These are phyloP conservation scores for Euspilapteryx auroguttella DNA, from an alignment of 2,888 invertebrate genomes.

Conservation along the genomic window DNA sequence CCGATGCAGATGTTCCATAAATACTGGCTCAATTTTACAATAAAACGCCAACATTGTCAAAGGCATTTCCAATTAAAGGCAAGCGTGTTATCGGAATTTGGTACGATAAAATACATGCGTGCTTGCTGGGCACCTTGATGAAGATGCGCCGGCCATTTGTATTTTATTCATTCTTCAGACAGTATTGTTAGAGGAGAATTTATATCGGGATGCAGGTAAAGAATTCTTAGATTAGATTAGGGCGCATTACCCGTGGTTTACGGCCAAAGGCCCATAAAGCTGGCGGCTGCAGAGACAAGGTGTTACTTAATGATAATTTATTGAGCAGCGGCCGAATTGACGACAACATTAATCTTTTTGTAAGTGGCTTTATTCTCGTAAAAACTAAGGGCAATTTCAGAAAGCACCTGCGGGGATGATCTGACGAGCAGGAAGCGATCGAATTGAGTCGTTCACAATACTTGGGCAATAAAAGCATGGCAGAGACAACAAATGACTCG, in stretches of 20 bases:
- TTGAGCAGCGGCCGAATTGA: constrained; percentile 37
- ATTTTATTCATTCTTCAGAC: constrained; percentile 1
- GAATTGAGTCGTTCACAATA: constrained; percentile 50
- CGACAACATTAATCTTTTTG: constrained; percentile 45
- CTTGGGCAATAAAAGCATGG: constrained; percentile 35
- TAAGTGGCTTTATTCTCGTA: constrained; percentile 27
- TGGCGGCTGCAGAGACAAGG: constrained; percentile 30
- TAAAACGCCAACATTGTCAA: constrained; percentile 17
- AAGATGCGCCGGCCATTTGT: constrained; percentile 18
- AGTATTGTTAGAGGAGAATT: constrained; percentile 16
- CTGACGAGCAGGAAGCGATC: constrained; percentile 38
- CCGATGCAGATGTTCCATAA: constrained; percentile 20
- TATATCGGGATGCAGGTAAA: constrained; percentile 40
- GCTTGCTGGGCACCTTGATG: constrained; percentile 16
- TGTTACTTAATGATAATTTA: constrained; percentile 57
- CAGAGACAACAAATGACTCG: constrained; percentile 33
- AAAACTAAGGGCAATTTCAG: too few species aligned
- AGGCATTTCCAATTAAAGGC: constrained; percentile 19
- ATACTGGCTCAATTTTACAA: neutral
- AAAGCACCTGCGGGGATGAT: too few species aligned
- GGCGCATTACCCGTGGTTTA: constrained; percentile 33
- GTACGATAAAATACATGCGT: constrained; percentile 21
- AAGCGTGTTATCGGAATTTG: constrained; percentile 8
- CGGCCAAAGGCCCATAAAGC: constrained; percentile 33
- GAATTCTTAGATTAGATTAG: constrained; percentile 42